Evolutionary conservation across 2,888 invertebrate genomes (phyloP).

Genomic region (Coelogynopora nodosa): DNA sequence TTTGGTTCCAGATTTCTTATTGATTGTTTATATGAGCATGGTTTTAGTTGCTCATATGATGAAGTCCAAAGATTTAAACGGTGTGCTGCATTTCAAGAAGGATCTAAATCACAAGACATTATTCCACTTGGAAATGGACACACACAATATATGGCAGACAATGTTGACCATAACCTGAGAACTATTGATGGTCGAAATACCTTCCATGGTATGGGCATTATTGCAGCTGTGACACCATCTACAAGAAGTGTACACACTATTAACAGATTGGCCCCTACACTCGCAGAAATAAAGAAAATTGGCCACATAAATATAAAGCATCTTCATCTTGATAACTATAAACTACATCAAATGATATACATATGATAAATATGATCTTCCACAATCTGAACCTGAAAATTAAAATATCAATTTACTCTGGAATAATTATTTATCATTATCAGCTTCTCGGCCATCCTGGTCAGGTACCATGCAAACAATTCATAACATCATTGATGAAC

Average conservation of each 20-base stretch:
- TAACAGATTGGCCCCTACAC: background rate
- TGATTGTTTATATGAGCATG: conserved; percentile 49
- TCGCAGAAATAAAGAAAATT: background rate
- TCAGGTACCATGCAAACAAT: conserved; percentile 8
- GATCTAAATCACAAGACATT: conserved; percentile 42
- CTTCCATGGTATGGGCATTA: conserved; percentile 52
- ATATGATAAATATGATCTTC: background rate
- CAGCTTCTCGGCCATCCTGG: background rate
- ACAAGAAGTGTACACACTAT: background rate
- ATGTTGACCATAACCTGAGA: conserved; percentile 51
- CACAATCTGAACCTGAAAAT: background rate
- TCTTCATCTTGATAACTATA: background rate
- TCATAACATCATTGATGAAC: background rate
- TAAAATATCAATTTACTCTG: background rate
- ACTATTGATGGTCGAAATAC: conserved; percentile 50
- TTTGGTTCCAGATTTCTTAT: conserved; percentile 50
- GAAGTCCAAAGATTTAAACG: conserved; percentile 42
- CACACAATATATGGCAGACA: conserved; percentile 51
- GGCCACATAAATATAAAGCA: background rate
- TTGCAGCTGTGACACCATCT: conserved; percentile 49
- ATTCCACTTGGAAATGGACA: conserved; percentile 41
- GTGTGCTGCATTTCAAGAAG: conserved; percentile 47
- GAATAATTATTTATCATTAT: background rate
- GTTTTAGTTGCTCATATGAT: conserved; percentile 46
- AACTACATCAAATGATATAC: background rate